Evolutionary conservation across 2,113 vertebrate species (phyloP).

Genomic region (Eulemur rufifrons): DNA sequence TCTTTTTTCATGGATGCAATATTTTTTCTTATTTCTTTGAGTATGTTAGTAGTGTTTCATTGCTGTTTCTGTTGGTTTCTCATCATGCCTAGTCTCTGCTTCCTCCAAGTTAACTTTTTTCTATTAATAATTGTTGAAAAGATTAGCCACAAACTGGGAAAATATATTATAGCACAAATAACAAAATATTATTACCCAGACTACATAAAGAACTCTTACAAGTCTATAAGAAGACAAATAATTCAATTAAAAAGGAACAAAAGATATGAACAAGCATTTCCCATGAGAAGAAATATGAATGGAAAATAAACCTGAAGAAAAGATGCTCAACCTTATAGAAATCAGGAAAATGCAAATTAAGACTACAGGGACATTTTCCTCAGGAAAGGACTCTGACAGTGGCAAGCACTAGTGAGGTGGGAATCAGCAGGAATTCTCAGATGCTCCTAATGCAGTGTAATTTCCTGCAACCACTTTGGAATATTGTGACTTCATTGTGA

Average conservation of each 20-base stretch:
- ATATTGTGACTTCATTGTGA: not conserved
- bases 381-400: not conserved
- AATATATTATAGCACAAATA: not conserved
- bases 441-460: not conserved
- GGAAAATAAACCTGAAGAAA: not conserved
- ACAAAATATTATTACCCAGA: not conserved
- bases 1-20: not conserved
- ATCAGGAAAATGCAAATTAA: not conserved
- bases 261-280: not conserved
- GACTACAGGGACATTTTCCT: not conserved
- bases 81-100: not conserved
- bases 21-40: constrained; percentile 6
- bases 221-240: not conserved
- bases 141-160: not conserved
- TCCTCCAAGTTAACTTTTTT: not conserved
- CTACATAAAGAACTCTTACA: not conserved
- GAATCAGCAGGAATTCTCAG: not conserved
- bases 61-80: not conserved
- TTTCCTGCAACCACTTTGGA: not conserved
- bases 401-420: not conserved
- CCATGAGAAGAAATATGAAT: not conserved
- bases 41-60: not conserved
- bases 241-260: constrained; percentile 20
- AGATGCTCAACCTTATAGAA: not conserved
- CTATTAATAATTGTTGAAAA: not conserved